Conservation (phyloP, 2,113 vertebrate genomes). For the Rhodinocichla rosea region DNA sequence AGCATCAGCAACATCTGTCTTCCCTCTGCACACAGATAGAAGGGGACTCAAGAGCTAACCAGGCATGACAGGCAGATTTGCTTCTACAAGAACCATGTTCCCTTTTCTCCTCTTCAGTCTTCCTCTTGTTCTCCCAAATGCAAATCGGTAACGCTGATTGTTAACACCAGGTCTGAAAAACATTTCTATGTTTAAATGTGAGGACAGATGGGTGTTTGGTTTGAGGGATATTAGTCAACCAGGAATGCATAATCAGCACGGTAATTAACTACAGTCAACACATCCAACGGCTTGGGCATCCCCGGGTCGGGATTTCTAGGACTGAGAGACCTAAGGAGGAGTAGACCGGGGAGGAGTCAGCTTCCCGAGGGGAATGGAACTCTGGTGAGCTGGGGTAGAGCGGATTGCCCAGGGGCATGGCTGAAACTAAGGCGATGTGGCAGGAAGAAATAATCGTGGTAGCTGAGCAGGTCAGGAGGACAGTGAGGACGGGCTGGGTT, state of each 20-base stretch:
- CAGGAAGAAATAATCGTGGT: not conserved
- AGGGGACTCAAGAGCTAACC: not conserved
- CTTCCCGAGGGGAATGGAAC: not conserved
- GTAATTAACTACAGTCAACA: not conserved
- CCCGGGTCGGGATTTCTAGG: not conserved
- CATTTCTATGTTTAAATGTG: not conserved
- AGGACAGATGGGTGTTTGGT: not conserved
- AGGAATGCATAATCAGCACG: not conserved
- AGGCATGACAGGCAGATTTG: not conserved
- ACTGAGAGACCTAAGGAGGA: fast-evolving
- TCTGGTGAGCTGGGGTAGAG: not conserved
- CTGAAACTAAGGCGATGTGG: fast-evolving
- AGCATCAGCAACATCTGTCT: conserved; percentile 26
- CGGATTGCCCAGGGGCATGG: fast-evolving
- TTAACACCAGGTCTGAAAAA: not conserved
- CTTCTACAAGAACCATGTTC: not conserved
- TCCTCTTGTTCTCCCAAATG: not conserved
- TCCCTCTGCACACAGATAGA: not conserved
- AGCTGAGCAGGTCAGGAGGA: not conserved
- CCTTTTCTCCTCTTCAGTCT: not conserved
- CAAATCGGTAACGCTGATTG: not conserved
- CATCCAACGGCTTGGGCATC: not conserved
- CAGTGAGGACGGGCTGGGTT: not conserved
- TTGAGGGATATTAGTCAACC: not conserved
- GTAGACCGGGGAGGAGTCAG: not conserved